Evolutionary conservation across 1,140 invertebrate species (phyloP), one percentile per base, ranked within the genome.

Genomic region (Eriosoma lanigerum): DNA sequence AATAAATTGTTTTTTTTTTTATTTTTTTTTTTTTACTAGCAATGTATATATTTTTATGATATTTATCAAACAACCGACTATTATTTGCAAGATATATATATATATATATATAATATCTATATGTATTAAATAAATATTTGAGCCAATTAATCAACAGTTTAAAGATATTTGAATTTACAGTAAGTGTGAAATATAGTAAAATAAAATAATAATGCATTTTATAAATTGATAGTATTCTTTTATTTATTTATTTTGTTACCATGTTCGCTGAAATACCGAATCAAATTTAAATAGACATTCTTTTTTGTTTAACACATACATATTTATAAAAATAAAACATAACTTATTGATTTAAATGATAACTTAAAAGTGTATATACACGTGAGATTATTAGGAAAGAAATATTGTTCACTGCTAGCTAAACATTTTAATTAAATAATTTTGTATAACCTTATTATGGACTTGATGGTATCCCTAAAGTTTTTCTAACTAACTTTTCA

Each of bases 401-500:
- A 56, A 21, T 12, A 44, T 76, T 76, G n/a, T 15, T 58, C 54
- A 10, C 58, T 24, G 1, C 38, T 32, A 75, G 72, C 50, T 15
- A 56, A 26, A 75, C 19, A 0, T 44, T 21, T 24, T 19, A 15
- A 24, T 76, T 15, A 19, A 13, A 38, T 44, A 15, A 68, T 38
- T 56, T 56, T 58, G 8, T 38, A 29, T 38, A 17, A 32, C 5
- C 13, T 29, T 19, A 21, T 21, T 48, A 78, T 48, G 44, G 8
- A 48, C 19, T 78, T 12, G 75, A 48, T 12, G 75, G 75, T 26
- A 82, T 46, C 26, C 92, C 92, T 21, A 99, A 88, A 6, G 96
- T 98, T 88, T 96, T 96, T 81, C 95, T 89, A 29, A 99, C 98
- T 81, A 98, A 89, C 84, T 91, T 91, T 85, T 96, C 91, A 15